Evolutionary conservation across 1,140 invertebrate genomes (phyloP), one percentile per base, ranked within the genome.

Genomic region (Pseudomyrmex flavicornis): DNA sequence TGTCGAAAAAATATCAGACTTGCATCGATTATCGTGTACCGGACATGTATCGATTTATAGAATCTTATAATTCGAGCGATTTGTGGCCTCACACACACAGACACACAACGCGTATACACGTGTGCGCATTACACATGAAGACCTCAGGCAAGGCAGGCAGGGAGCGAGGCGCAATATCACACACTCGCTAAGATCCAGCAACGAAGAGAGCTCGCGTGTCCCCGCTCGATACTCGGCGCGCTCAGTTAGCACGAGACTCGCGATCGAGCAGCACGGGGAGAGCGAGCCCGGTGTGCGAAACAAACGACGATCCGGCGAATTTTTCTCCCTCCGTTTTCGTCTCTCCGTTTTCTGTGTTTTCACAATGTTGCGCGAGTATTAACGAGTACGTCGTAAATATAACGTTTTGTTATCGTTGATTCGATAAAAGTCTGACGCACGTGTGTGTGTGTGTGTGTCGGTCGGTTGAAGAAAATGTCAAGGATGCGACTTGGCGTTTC

Each of bases 161-260:
- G 66, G 56, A 52, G 63, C 65, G 50, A 52, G 52, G 65, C 58
- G 65, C 76, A 70, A 70, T 88, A 82, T 85, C 87, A 44, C 76
- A 44, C 20, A 44, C 20, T 70, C 68, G 82, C 66, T 74, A 85
- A 90, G 89, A 90, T 90, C 88, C 86, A 90, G 88, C 82, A 80
- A 85, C 85, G 89, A 90, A 89, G 88, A 87, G 74, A 83, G 84
- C 84, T 86, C 84, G 84, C 84, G 88, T 90, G 89, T 91, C 84
- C 82, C 74, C 85, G 84, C 61, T 90, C 84, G 85, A 62, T 80
- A 76, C 68, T 84, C 88, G 86, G 76, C 83, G 88, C 84, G 88
- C 88, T 93, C 93, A 93, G 93, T 94, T 92, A 91, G 90, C 92
- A 93, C 89, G 92, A 93, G 92, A 93, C 92, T 89, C 91, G 92